Percentiles rank a stretch among this genome's conserved stretches.
Evolutionary conservation across 2,888 invertebrate species (phyloP).

Genomic region (Tyria jacobaeae): DNA sequence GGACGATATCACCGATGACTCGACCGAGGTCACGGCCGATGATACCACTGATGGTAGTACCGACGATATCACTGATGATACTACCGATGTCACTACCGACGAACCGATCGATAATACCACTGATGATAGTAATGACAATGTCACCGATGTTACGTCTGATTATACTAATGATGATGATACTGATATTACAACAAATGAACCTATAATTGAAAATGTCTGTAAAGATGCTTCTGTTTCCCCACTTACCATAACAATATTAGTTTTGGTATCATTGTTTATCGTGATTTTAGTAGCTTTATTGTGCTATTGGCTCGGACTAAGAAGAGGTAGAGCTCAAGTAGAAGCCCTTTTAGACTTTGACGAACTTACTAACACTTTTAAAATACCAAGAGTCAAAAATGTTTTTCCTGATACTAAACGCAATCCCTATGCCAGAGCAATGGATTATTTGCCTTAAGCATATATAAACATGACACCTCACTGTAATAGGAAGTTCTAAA

Average conservation of each 20-base stretch:
- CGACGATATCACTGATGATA: not conserved
- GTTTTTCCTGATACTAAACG: conserved; percentile 33
- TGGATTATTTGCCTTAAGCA: conserved; percentile 14
- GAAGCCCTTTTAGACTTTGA: conserved; percentile 28
- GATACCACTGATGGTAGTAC: not conserved
- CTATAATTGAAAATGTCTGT: not conserved
- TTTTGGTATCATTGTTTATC: conserved; percentile 36
- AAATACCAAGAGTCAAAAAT: conserved; percentile 43
- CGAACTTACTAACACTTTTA: conserved; percentile 25
- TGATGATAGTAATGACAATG: not conserved
- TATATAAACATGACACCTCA: not conserved
- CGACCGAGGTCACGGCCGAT: not conserved
- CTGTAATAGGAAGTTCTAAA: not conserved
- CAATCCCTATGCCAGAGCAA: conserved; percentile 40
- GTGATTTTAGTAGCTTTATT: conserved; percentile 34
- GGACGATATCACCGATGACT: not conserved
- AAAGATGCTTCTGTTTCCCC: conserved; percentile 45
- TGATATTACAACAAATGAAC: not conserved
- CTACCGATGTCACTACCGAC: not conserved
- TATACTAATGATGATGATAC: not conserved
- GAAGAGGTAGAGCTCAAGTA: conserved; percentile 23
- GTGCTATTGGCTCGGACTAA: conserved; percentile 43
- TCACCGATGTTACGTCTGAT: not conserved
- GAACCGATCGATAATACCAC: not conserved
- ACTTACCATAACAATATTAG: conserved; percentile 44